Evolutionary conservation across 2,113 vertebrate species (phyloP), one percentile per base, ranked within the genome.

Genomic region (Corynorhinus townsendii): DNA sequence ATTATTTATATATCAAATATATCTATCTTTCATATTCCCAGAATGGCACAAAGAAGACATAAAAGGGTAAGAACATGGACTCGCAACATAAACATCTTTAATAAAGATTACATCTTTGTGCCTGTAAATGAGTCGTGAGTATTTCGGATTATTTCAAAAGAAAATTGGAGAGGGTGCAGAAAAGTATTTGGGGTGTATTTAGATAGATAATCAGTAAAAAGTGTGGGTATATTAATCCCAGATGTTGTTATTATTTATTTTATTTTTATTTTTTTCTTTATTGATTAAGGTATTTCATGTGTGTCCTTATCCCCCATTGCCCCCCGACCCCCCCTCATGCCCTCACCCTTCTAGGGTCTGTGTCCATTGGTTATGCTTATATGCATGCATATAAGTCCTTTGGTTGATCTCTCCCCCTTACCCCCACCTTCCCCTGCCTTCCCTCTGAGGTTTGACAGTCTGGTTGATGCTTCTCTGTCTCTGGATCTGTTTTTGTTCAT

Each of bases 121-220:
- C 99, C 99, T 95, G 99, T 99, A 94, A 99, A 99, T 98, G 99
- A 99, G 96, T 99, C 99, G 99, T 99, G 98, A 99, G 99, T 99
- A 91, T 97, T 95, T 90, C 49, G 22, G 24, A 66, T 90, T 91
- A 59, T 76, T 91, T 80, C 20, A 88, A 90, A 95, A 71, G 11
- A 71, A 68, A 93, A 64, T 85, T 84, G 15, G 35, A 71, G 14
- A 24, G 2, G 80, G 0, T 66, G 38, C 45, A 89, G 62, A 94
- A 91, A 93, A 71, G 38, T 81, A 77, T n/a, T 83, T 45, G 47
- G 4, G 88, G 33, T 5, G 7, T 90, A 92, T 92, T 84, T 87
- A 90, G 56, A 87, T 86, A 82, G 86, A 84, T 56, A 86, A 75
- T 49, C 7, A 76, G 40, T 92, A 86, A 93, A 79, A 90, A 59